A percentile compares a stretch with the other conserved stretches of the same genome.
Evolutionary conservation across 2,888 invertebrate genomes (phyloP).

Genomic region (Rhabditoides inermis): DNA sequence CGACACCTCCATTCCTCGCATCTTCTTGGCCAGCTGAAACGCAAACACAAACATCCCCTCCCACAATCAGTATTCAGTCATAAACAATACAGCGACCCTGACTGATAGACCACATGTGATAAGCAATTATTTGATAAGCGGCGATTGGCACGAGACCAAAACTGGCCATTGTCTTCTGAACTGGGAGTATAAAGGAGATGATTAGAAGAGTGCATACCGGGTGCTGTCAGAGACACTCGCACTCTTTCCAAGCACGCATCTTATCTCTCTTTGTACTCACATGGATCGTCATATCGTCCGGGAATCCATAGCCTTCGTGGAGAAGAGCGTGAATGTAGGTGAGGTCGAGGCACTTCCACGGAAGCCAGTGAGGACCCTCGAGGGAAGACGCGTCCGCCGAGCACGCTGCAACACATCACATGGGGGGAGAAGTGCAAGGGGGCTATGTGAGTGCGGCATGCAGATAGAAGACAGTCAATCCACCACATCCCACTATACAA

Average conservation of each 20-base stretch:
- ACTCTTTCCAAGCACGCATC: neutral
- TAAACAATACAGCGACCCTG: neutral
- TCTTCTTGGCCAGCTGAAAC: slow-evolving; percentile 65
- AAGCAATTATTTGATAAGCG: too few relatives aligned
- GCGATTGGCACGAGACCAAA: too few relatives aligned
- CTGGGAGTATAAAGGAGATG: too few relatives aligned
- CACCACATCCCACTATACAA: too few relatives aligned
- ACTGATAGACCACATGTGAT: neutral
- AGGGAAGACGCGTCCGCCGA: too few relatives aligned
- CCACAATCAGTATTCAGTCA: neutral
- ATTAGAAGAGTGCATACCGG: too few relatives aligned
- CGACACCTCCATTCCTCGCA: slow-evolving; percentile 75
- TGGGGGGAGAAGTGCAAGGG: too few relatives aligned
- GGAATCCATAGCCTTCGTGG: slow-evolving; percentile 72
- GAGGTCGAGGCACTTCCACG: slow-evolving; percentile 74
- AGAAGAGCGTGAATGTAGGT: slow-evolving; percentile 73
- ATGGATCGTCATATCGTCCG: slow-evolving; percentile 61
- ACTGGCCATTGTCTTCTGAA: too few relatives aligned
- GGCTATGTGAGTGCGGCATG: too few relatives aligned
- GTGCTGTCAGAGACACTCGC: too few relatives aligned
- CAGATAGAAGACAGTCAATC: too few relatives aligned
- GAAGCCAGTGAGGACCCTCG: slow-evolving; percentile 27
- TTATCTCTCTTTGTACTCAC: slow-evolving; percentile 58
- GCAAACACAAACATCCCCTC: neutral
- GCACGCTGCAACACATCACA: too few relatives aligned